Percentiles rank a stretch among this genome's conserved stretches.
phyloP scores from a whole-genome alignment of 2,797 vertebrate genomes.

The Mus minutoides region DNA sequence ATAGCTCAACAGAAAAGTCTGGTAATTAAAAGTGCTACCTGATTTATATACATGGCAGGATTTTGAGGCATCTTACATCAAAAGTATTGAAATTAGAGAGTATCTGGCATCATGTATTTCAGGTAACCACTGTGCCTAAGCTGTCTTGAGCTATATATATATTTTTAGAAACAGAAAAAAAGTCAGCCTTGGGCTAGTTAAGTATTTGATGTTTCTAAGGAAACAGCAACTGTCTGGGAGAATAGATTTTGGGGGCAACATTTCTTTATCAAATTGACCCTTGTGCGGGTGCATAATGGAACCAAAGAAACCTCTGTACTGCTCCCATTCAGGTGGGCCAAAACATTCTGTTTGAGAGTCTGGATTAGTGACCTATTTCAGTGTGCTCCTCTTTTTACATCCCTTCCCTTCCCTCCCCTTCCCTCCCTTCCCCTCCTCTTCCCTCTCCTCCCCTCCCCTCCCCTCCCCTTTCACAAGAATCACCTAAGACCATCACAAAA shows the following conservation, averaged over 20 bases:
- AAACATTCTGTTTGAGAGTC: slow-evolving; percentile 3
- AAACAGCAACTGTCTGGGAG: slow-evolving; percentile 46
- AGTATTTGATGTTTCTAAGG: slow-evolving; percentile 62
- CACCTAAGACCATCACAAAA: background rate
- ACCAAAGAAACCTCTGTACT: background rate
- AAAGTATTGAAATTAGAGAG: background rate
- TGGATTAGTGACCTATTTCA: background rate
- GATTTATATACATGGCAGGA: background rate
- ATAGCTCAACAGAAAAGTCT: background rate
- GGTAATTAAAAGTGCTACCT: background rate
- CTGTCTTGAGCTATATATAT: slow-evolving; percentile 38
- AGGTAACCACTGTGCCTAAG: background rate
- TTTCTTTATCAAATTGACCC: slow-evolving; percentile 37
- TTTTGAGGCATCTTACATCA: slow-evolving; percentile 15
- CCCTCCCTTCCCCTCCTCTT: accelerated
- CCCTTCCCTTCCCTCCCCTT: background rate
- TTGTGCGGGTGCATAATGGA: background rate
- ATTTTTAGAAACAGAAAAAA: slow-evolving; percentile 62
- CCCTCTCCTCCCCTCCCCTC: background rate
- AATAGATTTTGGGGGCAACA: background rate
- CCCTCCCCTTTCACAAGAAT: background rate
- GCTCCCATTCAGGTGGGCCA: background rate
- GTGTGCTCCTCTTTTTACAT: background rate
- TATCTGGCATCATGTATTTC: background rate
- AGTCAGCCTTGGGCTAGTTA: slow-evolving; percentile 37